Base-by-base conservation (phyloP, 2,888 invertebrate genomes). In the Drosophila limbata region DNA sequence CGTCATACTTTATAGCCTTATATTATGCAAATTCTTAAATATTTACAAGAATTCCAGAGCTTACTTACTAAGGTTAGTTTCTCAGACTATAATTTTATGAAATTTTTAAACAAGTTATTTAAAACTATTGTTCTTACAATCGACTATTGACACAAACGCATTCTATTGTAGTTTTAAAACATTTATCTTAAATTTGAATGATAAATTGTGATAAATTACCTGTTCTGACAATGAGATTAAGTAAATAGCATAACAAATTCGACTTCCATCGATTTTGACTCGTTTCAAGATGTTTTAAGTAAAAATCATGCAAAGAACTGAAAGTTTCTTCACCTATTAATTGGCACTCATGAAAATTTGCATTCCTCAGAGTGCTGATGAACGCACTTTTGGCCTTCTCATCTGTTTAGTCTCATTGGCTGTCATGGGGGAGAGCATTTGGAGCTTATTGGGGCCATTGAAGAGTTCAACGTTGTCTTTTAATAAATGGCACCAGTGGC, bases 301-400 rank as follows among this genome's bases (percentile, higher is more conserved):
- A 11, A 13, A 31, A 52, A 17, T 13, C 21, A 19, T 19, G 5
- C 17, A 17, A 44, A 21, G 33, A 31, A n/a, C 21, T 37, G 15
- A 48, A 57, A 56, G 59, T 56, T 65, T 62, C n/a, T 63, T 56
- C 52, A 45, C 60, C 50, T 62, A 51, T 52, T 45, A 64, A 75
- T 60, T 75, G 45, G 48, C 25, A 45, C 15, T 42, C 21, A n/a
- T n/a, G 31, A 8, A 60, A 75, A 61, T 71, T 75, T 76, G 42
- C 59, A 70, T 48, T 52, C 10, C 28, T 0, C 33, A 35, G 28
- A 37, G 52, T 53, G 69, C 45, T 64, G 63, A 67, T 67, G 64
- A 70, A 52, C 64, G 69, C 76, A 62, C 71, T 77, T 67, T 67
- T 71, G 67, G 62, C 81, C 68, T 52, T 61, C 55, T 45, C 63